Evolutionary conservation across 2,113 vertebrate genomes (phyloP).

Genomic region (Pionites leucogaster): DNA sequence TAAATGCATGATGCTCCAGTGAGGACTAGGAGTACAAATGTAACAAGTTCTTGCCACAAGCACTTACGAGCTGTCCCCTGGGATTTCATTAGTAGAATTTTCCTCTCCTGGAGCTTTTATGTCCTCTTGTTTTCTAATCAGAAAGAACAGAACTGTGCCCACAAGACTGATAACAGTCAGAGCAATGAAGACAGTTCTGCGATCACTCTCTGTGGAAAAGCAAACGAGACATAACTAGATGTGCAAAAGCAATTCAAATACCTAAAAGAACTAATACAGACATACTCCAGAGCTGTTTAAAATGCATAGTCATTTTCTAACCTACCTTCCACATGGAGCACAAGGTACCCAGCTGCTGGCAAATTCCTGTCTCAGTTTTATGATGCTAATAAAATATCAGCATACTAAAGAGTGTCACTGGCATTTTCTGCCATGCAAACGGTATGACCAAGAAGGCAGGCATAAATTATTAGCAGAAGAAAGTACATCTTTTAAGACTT

Average conservation of each 20-base stretch:
- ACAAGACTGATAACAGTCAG: constrained; percentile 95
- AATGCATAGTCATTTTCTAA: not conserved
- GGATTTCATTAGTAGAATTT: constrained; percentile 65
- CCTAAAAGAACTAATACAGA: not conserved
- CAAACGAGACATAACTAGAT: constrained; percentile 7
- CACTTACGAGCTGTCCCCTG: constrained; percentile 70
- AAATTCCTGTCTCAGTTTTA: constrained; percentile 40
- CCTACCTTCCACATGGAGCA: not conserved
- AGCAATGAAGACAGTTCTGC: constrained; percentile 93
- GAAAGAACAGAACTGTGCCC: constrained; percentile 95
- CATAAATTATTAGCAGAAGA: not conserved
- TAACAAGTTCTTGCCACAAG: not conserved
- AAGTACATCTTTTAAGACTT: not conserved
- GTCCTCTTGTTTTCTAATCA: constrained; percentile 86
- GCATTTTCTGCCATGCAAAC: constrained; percentile 16
- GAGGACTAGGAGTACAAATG: not conserved
- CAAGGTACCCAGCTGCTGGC: not conserved
- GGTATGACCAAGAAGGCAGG: not conserved
- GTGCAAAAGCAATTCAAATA: not conserved
- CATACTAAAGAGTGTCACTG: not conserved
- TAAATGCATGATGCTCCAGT: fast-evolving
- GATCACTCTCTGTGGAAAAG: constrained; percentile 84
- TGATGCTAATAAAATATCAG: not conserved
- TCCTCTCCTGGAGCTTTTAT: constrained; percentile 71
- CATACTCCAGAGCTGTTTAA: not conserved